A percentile compares a stretch with the other conserved stretches of the same genome.
Evolutionary conservation across 2,888 invertebrate genomes (phyloP).

Genomic region (Phyllotreta cruciferae): DNA sequence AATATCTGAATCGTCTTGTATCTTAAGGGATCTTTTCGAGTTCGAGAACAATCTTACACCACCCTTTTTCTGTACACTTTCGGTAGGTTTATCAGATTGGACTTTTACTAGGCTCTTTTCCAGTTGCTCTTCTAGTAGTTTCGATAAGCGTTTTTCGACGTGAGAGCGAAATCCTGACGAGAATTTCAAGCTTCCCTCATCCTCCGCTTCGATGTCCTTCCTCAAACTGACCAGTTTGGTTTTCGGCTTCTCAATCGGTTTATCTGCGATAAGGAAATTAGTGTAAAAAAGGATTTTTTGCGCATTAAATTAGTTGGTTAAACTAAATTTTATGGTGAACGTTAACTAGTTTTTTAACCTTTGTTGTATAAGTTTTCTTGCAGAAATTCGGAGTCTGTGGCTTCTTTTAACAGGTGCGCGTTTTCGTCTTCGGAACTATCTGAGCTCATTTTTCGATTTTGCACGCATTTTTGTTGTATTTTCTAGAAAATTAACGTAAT

Average conservation of each 20-base stretch:
- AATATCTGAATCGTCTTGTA: slow-evolving; percentile 44
- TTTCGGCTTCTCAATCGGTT: no score
- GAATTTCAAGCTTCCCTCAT: slow-evolving; percentile 51
- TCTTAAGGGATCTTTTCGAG: slow-evolving; percentile 29
- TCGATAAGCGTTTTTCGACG: slow-evolving; percentile 59
- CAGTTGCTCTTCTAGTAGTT: slow-evolving; percentile 56
- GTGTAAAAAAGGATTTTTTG: slow-evolving; percentile 25
- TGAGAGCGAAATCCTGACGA: no score
- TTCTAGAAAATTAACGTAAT: no score
- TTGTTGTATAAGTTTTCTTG: slow-evolving; percentile 54
- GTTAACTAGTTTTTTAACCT: slow-evolving; percentile 36
- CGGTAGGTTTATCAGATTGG: slow-evolving; percentile 16
- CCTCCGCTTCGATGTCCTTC: slow-evolving; percentile 55
- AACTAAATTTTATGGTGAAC: slow-evolving; percentile 3
- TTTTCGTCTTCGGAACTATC: slow-evolving; percentile 57
- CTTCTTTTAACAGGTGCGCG: slow-evolving; percentile 57
- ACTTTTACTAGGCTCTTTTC: slow-evolving; percentile 51
- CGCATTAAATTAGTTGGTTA: slow-evolving; percentile 22
- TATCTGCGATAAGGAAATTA: not conserved
- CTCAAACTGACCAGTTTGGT: slow-evolving; percentile 45
- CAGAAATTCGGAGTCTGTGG: slow-evolving; percentile 62
- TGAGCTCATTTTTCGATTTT: slow-evolving; percentile 48
- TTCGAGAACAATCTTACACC: slow-evolving; percentile 45
- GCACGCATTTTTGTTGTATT: no score
- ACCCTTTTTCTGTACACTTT: slow-evolving; percentile 31